Percentiles rank a stretch among this genome's conserved stretches.
Evolutionary conservation across 2,888 invertebrate genomes (phyloP).

Genomic region (Ctena decussata): DNA sequence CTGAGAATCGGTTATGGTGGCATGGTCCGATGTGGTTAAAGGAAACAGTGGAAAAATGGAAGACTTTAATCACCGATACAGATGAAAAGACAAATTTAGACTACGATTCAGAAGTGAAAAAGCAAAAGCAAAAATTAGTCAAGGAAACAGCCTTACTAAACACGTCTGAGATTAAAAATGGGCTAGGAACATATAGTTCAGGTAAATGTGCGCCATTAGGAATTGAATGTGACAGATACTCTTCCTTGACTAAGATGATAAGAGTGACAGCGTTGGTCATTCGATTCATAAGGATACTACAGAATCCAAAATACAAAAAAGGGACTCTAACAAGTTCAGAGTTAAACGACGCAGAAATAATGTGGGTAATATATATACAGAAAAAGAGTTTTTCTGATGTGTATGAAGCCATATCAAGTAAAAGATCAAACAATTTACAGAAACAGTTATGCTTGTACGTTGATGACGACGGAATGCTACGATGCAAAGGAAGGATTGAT

Average conservation of each 20-base stretch:
- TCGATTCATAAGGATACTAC: too few species aligned
- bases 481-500: slow-evolving; percentile 21
- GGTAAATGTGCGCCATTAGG: background rate
- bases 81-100: background rate
- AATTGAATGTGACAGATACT: background rate
- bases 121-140: background rate
- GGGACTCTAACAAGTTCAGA: background rate
- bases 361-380: background rate
- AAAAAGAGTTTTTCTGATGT: slow-evolving; percentile 11
- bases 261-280: slow-evolving; percentile 20
- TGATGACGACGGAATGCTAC: background rate
- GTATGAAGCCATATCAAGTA: background rate
- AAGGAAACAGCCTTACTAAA: background rate
- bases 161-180: background rate
- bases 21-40: background rate
- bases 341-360: background rate
- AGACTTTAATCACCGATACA: too few species aligned
- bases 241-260: background rate
- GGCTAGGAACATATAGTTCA: slow-evolving; percentile 6
- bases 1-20: background rate
- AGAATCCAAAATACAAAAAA: too few species aligned
- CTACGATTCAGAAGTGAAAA: background rate
- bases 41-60: background rate
- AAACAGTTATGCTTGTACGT: slow-evolving; percentile 17
- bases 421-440: slow-evolving; percentile 8